Evolutionary conservation across 2,888 invertebrate species (phyloP).

Genomic region (Amphiduros pacificus): DNA sequence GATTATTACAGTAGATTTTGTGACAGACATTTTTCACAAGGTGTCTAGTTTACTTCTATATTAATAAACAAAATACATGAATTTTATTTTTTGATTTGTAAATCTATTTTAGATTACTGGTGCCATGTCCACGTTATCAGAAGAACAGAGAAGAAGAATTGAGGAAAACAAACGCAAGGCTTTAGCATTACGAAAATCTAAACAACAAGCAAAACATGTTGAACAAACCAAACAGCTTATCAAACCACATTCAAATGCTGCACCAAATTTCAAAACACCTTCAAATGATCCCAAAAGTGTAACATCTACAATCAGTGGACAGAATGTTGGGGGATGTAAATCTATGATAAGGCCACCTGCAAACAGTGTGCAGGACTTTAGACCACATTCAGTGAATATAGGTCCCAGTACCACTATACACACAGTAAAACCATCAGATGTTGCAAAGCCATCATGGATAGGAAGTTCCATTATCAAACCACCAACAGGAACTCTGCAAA

Average conservation of each 20-base stretch:
- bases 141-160: conserved; percentile 59
- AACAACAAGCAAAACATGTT: too few relatives aligned
- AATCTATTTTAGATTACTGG: neutral
- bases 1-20: too few relatives aligned
- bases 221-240: too few relatives aligned
- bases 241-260: too few relatives aligned
- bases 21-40: too few relatives aligned
- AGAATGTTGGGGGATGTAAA: too few relatives aligned
- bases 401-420: neutral
- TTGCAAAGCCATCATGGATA: neutral
- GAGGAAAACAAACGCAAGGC: conserved; percentile 61
- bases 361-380: too few relatives aligned
- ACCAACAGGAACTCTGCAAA: neutral
- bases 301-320: too few relatives aligned
- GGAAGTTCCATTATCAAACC: neutral
- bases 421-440: neutral
- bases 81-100: neutral
- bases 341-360: too few relatives aligned
- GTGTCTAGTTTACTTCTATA: neutral
- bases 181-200: conserved; percentile 47
- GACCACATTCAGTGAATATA: too few relatives aligned
- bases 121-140: conserved; percentile 42
- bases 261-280: too few relatives aligned
- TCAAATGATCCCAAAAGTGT: too few relatives aligned
- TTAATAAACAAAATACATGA: neutral